Base-by-base conservation (phyloP, 2,888 invertebrate species). In the Dorcus parallelipipedus region DNA sequence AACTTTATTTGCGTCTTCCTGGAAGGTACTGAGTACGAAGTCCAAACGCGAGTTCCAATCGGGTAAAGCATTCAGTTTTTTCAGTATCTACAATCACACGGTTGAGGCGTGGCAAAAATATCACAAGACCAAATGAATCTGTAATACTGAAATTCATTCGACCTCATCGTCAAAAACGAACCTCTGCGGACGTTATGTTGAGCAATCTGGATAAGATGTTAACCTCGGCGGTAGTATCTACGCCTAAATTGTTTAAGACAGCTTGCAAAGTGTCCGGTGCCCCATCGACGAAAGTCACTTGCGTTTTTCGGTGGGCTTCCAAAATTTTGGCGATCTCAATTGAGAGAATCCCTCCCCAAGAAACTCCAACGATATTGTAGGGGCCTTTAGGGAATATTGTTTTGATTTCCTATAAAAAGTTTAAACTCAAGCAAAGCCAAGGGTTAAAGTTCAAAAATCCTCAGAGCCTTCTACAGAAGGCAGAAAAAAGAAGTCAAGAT, bases 311-410 rank as follows among this genome's bases (percentile, higher is more conserved):
- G 65, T 83, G 79, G 10, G 78, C 80, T 73, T 93, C 91, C 38
- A 97, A 79, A 70, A 84, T 83, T 41, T 86, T 81, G 1, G 89
- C 90, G 60, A 97, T 81, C 75, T 95, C 93, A 53, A 96, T 80
- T 0, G 91, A 88, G 14, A 95, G 81, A 17, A 90, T 78, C 0
- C 91, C 84, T 52, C 97, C 97, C 74, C 88, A 96, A 14, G 97
- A 97, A 78, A 97, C 93, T 1, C 93, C 97, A 9, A 91, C 84
- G 1, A 97, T 76, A 63, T 87, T 85, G 79, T 90, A 95, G 0
- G 84, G 83, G 38, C 86, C 83, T 14, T 82, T 81, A 0, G 83
- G 84, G 8, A 83, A 79, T n/a, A 87, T 73, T 9, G 82, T 79
- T 55, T 83, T 80, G 8, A 89, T 81, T 66, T 84, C 79, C 88